Percentiles rank a stretch among this genome's conserved stretches.
Evolutionary conservation across 2,888 invertebrate species (phyloP).

Genomic region (Tillus elongatus): DNA sequence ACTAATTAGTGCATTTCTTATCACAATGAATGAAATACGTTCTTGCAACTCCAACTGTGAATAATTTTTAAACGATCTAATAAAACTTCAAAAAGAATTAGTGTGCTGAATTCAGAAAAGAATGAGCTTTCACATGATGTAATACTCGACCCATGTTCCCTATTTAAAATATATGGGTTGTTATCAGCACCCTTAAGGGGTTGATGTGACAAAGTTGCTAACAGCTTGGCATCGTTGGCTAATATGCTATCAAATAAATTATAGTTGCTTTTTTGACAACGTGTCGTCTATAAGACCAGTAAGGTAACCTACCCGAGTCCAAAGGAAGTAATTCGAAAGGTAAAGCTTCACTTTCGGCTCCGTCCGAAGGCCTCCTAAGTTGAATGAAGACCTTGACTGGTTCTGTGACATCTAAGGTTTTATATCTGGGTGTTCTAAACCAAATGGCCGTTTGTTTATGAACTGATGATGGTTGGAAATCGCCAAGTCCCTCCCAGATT

Average conservation of each 20-base stretch:
- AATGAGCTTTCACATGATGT: no score
- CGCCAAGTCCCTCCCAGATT: conserved; percentile 76
- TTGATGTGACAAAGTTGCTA: no score
- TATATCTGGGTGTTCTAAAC: conserved; percentile 72
- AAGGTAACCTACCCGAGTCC: conserved; percentile 73
- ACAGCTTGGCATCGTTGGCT: no score
- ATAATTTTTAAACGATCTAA: no score
- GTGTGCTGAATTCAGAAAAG: no score
- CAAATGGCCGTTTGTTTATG: conserved; percentile 86
- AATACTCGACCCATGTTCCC: no score
- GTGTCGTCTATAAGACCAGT: conserved; percentile 55
- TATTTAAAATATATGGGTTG: no score
- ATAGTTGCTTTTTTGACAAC: conserved; percentile 58
- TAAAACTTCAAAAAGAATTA: no score
- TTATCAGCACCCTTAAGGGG: no score
- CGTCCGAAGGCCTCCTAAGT: conserved; percentile 75
- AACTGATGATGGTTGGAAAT: conserved; percentile 75
- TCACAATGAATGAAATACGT: no score
- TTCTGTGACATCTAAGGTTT: conserved; percentile 56
- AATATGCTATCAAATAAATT: conserved; percentile 48
- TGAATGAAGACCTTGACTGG: conserved; percentile 75
- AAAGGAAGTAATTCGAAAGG: conserved; percentile 78
- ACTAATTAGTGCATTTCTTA: no score
- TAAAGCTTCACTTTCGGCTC: conserved; percentile 70
- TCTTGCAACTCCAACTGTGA: no score